A percentile compares a stretch with the other conserved stretches of the same genome.
Evolutionary conservation across 2,797 vertebrate species (phyloP).

Genomic region (Varecia variegata): DNA sequence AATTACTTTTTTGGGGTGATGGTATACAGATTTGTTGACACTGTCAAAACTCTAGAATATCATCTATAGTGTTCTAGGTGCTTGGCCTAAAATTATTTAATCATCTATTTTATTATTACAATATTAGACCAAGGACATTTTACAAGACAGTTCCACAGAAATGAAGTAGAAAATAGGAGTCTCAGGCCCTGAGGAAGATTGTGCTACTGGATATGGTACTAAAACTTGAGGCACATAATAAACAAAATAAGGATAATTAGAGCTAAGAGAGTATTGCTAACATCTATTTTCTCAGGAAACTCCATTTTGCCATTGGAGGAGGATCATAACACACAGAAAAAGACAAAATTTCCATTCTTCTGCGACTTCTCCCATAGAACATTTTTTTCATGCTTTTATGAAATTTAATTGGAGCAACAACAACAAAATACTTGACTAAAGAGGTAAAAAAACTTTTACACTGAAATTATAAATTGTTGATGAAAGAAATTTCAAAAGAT

Average conservation of each 20-base stretch:
- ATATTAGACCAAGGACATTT: neutral
- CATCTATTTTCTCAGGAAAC: neutral
- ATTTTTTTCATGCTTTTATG: neutral
- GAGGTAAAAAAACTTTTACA: neutral
- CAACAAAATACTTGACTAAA: neutral
- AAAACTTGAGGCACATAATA: neutral
- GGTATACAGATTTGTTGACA: neutral
- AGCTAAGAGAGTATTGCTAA: neutral
- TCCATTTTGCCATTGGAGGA: neutral
- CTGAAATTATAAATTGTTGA: neutral
- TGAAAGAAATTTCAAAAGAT: neutral
- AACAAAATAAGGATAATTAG: neutral
- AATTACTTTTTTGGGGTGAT: neutral
- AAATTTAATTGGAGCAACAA: neutral
- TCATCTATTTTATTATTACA: neutral
- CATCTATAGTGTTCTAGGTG: neutral
- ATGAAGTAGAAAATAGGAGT: neutral
- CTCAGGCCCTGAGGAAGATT: neutral
- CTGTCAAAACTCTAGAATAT: neutral
- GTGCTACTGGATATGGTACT: neutral
- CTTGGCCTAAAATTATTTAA: neutral
- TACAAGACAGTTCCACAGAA: neutral
- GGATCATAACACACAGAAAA: neutral
- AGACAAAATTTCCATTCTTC: neutral
- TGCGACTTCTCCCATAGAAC: neutral